A percentile compares a stretch with the other conserved stretches of the same genome.
phyloP scores from a whole-genome alignment of 2,113 vertebrate species.

The Cairina moschata region DNA sequence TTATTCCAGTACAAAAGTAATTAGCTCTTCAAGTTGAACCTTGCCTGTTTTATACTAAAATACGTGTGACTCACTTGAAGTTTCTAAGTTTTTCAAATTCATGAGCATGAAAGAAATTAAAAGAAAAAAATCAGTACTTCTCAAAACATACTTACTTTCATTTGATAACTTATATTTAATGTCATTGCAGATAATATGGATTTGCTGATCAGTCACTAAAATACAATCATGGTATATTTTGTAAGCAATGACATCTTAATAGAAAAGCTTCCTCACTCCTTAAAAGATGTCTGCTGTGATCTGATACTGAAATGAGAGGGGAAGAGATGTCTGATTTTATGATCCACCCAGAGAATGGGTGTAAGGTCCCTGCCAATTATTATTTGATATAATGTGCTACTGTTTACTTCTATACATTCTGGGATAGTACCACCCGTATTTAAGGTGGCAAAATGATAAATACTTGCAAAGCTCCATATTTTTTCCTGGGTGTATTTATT shows the following conservation, averaged over 20 bases:
- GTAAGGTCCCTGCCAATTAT: not conserved
- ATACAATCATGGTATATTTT: not conserved
- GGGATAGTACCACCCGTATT: not conserved
- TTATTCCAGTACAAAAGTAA: constrained; percentile 34
- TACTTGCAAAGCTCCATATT: not conserved
- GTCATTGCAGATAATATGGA: not conserved
- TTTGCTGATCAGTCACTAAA: not conserved
- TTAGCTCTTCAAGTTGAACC: constrained; percentile 46
- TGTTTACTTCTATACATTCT: not conserved
- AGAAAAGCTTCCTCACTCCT: not conserved
- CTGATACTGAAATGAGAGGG: not conserved
- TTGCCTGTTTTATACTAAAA: constrained; percentile 20
- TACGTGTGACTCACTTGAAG: constrained; percentile 15
- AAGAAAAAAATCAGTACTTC: not conserved
- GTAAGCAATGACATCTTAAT: not conserved
- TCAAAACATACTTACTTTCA: not conserved
- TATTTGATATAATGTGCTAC: not conserved
- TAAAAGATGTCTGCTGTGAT: not conserved
- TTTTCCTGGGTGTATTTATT: not conserved
- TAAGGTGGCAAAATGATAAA: not conserved
- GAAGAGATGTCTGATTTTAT: not conserved
- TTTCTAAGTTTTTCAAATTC: constrained; percentile 27
- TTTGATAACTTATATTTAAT: not conserved
- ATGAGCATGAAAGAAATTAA: not conserved
- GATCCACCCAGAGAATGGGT: not conserved